Percentiles rank a stretch among this genome's conserved stretches.
Conservation (phyloP, 1,140 invertebrate species). For the Danaus melanippus region DNA sequence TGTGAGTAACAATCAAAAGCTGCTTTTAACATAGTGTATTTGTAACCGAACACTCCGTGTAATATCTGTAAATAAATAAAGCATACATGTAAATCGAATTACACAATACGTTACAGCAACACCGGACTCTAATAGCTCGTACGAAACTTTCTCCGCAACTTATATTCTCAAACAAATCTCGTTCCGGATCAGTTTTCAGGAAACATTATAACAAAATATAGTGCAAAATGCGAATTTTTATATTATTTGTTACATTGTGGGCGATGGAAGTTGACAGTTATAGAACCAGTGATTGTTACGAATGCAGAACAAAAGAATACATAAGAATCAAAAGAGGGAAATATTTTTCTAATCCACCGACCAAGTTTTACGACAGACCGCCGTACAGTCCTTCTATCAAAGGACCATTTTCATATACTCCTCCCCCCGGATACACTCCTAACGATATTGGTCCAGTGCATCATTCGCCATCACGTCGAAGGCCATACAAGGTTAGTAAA, state of each 20-base stretch:
- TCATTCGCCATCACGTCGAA: constrained; percentile 13
- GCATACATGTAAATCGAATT: too few relatives aligned
- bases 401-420: constrained; percentile 44
- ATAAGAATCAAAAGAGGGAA: constrained; percentile 49
- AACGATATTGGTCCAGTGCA: constrained; percentile 29
- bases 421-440: constrained; percentile 38
- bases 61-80: too few relatives aligned
- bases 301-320: constrained; percentile 20
- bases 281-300: constrained; percentile 15
- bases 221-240: constrained; percentile 18
- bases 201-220: constrained; percentile 1
- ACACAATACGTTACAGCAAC: background rate
- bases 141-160: constrained; percentile 1
- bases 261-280: constrained; percentile 25
- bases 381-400: constrained; percentile 29
- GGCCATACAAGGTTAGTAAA: constrained; percentile 53
- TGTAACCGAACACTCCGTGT: too few relatives aligned
- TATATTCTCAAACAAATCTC: constrained; percentile 21
- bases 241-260: constrained; percentile 30
- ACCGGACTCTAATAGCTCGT: constrained; percentile 36
- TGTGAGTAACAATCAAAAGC: too few relatives aligned
- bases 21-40: too few relatives aligned
- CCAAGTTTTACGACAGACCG: constrained; percentile 42
- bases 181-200: constrained; percentile 51
- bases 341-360: constrained; percentile 40